These are phyloP conservation scores for Trichonephila inaurata DNA, from an alignment of 1,140 invertebrate genomes.

Conservation along the genomic window DNA sequence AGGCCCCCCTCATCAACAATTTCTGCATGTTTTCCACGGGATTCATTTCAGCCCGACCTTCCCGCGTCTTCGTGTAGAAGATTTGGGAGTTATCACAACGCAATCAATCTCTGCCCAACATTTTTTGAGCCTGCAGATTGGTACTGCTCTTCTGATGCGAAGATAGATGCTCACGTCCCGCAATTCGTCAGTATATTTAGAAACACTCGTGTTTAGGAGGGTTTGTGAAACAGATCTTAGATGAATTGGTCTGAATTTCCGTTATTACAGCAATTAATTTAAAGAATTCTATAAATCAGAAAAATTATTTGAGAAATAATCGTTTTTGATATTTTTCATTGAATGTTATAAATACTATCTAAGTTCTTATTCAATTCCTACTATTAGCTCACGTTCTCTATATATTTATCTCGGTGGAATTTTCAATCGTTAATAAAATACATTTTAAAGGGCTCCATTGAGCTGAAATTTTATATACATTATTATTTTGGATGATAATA, in stretches of 20 bases:
- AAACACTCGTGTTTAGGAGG: neutral
- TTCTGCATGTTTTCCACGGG: conserved; percentile 8
- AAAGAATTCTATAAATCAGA: too few relatives aligned
- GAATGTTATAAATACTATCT: too few relatives aligned
- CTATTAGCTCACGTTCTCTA: too few relatives aligned
- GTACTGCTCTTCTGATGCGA: neutral
- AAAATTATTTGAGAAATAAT: too few relatives aligned
- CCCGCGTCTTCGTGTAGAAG: neutral
- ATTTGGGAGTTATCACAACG: conserved; percentile 27
- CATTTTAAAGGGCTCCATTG: too few relatives aligned
- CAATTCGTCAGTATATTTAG: conserved; percentile 22
- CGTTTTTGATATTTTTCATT: too few relatives aligned
- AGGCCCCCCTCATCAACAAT: conserved; percentile 35
- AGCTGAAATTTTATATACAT: too few relatives aligned
- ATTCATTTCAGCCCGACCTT: conserved; percentile 20
- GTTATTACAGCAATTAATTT: neutral
- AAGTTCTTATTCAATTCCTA: too few relatives aligned
- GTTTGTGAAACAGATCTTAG: neutral
- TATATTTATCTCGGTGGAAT: too few relatives aligned
- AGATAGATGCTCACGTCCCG: neutral
- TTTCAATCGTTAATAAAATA: too few relatives aligned
- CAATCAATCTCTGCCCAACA: conserved; percentile 28
- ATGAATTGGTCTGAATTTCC: neutral
- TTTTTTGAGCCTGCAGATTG: conserved; percentile 11
- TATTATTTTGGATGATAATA: too few relatives aligned